Evolutionary conservation across 2,797 vertebrate genomes (phyloP).

Genomic region (Rhadinocentrus ornatus): DNA sequence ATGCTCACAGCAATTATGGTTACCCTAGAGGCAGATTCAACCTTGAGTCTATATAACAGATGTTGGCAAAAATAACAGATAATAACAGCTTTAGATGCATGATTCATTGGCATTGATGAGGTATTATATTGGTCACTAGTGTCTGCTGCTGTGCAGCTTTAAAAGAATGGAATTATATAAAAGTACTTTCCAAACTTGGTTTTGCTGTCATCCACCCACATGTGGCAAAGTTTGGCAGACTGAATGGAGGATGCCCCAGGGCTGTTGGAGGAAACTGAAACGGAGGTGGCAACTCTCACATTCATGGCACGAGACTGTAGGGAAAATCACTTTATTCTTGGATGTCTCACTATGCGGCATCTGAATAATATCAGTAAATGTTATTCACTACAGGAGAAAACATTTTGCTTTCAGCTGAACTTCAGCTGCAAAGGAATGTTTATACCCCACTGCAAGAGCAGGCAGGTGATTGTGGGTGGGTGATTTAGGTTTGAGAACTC

Average conservation of each 20-base stretch:
- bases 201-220: slow-evolving; percentile 44
- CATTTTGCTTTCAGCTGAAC: not conserved
- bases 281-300: slow-evolving; percentile 31
- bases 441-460: slow-evolving; percentile 1
- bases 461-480: not conserved
- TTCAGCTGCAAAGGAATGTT: slow-evolving; percentile 3
- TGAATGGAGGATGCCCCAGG: slow-evolving; percentile 7
- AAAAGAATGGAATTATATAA: slow-evolving; percentile 7
- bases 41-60: slow-evolving; percentile 80
- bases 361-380: slow-evolving; percentile 19
- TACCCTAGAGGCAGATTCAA: slow-evolving; percentile 78
- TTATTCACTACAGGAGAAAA: slow-evolving; percentile 9
- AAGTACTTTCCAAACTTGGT: slow-evolving; percentile 29
- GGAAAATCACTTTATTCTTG: slow-evolving; percentile 27
- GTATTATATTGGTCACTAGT: slow-evolving; percentile 45
- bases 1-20: slow-evolving; percentile 76
- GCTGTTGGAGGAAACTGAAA: slow-evolving; percentile 30
- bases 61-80: slow-evolving; percentile 74
- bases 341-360: slow-evolving; percentile 23
- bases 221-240: slow-evolving; percentile 34
- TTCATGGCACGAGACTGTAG: slow-evolving; percentile 22
- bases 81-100: slow-evolving; percentile 66
- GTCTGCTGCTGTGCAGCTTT: slow-evolving; percentile 27
- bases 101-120: slow-evolving; percentile 57
- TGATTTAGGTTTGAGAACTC: not conserved